Percentiles rank a stretch among this genome's conserved stretches.
phyloP scores from a whole-genome alignment of 2,888 invertebrate genomes.

The Oscheius sp. region DNA sequence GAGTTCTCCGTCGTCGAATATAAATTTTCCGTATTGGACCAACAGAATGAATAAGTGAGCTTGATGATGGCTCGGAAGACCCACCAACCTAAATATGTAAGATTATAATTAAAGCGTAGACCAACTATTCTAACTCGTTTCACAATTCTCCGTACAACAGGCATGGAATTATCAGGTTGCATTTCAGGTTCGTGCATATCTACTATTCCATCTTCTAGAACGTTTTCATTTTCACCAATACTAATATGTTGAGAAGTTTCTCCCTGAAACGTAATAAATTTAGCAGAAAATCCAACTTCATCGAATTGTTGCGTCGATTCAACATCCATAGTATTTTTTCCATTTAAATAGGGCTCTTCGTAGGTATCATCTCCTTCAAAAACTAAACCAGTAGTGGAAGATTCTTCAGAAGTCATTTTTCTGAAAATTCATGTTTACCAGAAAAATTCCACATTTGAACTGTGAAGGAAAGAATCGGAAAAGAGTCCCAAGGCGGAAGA shows the following conservation, averaged over 20 bases:
- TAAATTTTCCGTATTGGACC: constrained; percentile 4
- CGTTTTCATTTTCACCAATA: neutral
- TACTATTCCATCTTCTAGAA: constrained; percentile 5
- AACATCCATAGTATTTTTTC: neutral
- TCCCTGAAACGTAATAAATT: neutral
- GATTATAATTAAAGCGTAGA: neutral
- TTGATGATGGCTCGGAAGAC: neutral
- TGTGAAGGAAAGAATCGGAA: neutral
- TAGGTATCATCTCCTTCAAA: neutral
- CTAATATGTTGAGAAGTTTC: neutral
- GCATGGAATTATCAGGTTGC: neutral
- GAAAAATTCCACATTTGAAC: neutral
- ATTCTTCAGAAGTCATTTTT: constrained; percentile 2
- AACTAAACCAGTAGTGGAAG: neutral
- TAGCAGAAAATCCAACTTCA: neutral
- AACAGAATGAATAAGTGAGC: neutral
- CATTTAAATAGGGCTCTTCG: neutral
- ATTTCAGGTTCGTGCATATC: neutral
- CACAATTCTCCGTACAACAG: neutral
- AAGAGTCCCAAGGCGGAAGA: constrained; percentile 10
- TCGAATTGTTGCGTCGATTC: neutral
- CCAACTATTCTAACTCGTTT: neutral
- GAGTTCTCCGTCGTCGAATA: constrained; percentile 17
- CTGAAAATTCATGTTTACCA: neutral
- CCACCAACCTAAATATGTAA: neutral